Conservation (phyloP, 2,888 invertebrate genomes). For the Dexiosoma caninum region DNA sequence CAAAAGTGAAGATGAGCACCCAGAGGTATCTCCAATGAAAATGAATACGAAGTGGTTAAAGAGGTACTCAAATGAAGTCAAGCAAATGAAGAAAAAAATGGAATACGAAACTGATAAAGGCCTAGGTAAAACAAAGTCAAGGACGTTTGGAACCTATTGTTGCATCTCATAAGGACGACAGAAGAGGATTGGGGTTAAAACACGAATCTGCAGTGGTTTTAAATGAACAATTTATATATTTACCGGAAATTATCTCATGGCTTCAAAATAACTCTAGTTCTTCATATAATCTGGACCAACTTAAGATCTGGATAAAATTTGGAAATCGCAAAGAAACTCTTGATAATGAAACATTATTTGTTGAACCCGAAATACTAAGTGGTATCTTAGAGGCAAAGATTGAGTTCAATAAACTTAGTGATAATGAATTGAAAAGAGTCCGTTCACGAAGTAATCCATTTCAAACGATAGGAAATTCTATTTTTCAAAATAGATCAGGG, state of each 20-base stretch:
- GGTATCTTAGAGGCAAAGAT: constrained; percentile 88
- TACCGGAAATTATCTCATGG: constrained; percentile 77
- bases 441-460: constrained; percentile 93
- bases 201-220: constrained; percentile 80
- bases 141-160: constrained; percentile 89
- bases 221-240: constrained; percentile 74
- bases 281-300: constrained; percentile 63
- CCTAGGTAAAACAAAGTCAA: constrained; percentile 89
- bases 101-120: constrained; percentile 90
- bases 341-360: constrained; percentile 88
- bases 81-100: constrained; percentile 83
- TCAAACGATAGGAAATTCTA: constrained; percentile 91
- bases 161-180: constrained; percentile 88
- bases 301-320: constrained; percentile 81
- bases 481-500: constrained; percentile 95
- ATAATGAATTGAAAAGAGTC: constrained; percentile 87
- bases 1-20: constrained; percentile 65
- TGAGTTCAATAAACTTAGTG: constrained; percentile 89
- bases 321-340: constrained; percentile 84
- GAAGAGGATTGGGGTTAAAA: constrained; percentile 89
- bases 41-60: constrained; percentile 74
- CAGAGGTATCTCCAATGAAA: constrained; percentile 72
- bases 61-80: constrained; percentile 74
- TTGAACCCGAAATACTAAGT: constrained; percentile 83
- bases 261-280: constrained; percentile 71